Evolutionary conservation across 2,113 vertebrate genomes (phyloP).

Genomic region (Miniopterus natalensis): DNA sequence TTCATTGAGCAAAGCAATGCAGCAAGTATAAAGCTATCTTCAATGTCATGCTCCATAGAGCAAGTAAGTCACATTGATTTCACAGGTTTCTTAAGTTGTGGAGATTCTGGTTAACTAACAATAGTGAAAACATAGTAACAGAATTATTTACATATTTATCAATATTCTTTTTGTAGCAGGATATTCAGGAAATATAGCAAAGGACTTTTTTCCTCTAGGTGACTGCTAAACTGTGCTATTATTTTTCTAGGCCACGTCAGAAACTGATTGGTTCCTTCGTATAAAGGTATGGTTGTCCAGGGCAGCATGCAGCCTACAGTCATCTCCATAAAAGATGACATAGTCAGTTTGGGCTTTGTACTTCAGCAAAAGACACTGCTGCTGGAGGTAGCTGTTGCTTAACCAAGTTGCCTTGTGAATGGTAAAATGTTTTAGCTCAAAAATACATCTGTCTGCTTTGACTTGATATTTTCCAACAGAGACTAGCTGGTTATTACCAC

Average conservation of each 20-base stretch:
- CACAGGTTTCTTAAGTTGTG: not conserved
- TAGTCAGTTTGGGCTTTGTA: not conserved
- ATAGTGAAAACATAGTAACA: not conserved
- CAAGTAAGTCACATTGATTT: constrained; percentile 64
- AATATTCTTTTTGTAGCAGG: not conserved
- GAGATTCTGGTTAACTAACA: not conserved
- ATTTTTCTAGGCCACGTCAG: not conserved
- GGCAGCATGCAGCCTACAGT: not conserved
- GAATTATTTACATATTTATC: not conserved
- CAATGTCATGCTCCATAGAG: constrained; percentile 61
- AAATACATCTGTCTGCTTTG: not conserved
- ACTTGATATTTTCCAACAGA: not conserved
- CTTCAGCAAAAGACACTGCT: not conserved
- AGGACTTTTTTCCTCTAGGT: not conserved
- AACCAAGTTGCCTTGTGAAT: not conserved
- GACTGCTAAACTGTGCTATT: not conserved
- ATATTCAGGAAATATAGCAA: not conserved
- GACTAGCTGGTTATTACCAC: not conserved
- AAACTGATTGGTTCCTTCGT: not conserved
- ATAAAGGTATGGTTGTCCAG: not conserved
- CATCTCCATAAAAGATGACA: not conserved
- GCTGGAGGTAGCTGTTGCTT: not conserved
- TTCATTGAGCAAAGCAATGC: constrained; percentile 46
- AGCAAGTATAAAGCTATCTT: not conserved
- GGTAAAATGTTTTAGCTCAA: not conserved